phyloP scores from a whole-genome alignment of 1,140 invertebrate species.

The Caenorhabditis briggsae region DNA sequence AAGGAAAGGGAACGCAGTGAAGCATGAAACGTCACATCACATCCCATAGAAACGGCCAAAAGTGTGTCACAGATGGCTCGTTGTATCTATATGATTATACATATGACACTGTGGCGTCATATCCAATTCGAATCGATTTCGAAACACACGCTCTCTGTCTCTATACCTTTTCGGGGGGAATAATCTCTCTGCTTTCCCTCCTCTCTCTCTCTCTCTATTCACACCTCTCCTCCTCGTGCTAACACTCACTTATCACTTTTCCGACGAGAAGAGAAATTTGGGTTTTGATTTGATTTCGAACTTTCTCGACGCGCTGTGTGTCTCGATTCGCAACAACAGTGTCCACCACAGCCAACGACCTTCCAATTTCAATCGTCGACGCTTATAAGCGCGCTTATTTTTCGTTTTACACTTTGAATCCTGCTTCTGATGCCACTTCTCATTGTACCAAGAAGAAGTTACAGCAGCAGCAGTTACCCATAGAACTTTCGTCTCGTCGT shows the following conservation, averaged over 20 bases:
- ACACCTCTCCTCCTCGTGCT: background rate
- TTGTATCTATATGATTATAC: background rate
- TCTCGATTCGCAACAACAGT: too few species aligned
- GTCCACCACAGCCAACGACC: too few species aligned
- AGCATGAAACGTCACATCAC: slow-evolving; percentile 6
- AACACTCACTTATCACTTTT: slow-evolving; percentile 3
- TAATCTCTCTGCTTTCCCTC: background rate
- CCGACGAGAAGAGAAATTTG: background rate
- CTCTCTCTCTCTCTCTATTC: background rate
- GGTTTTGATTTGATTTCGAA: background rate
- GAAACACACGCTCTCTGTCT: background rate
- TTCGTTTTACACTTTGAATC: too few species aligned
- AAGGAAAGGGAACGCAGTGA: slow-evolving; percentile 25
- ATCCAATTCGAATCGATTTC: background rate
- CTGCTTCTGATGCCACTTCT: too few species aligned
- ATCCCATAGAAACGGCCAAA: too few species aligned
- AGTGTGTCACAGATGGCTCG: background rate
- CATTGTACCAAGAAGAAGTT: too few species aligned
- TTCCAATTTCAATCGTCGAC: too few species aligned
- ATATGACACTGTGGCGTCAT: too few species aligned
- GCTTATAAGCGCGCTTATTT: too few species aligned
- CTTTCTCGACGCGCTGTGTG: background rate
- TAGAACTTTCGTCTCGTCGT: background rate
- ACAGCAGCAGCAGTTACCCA: too few species aligned
- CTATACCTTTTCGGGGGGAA: background rate